Conservation (phyloP, 2,888 invertebrate genomes). For the Digitonthophagus gazella region DNA sequence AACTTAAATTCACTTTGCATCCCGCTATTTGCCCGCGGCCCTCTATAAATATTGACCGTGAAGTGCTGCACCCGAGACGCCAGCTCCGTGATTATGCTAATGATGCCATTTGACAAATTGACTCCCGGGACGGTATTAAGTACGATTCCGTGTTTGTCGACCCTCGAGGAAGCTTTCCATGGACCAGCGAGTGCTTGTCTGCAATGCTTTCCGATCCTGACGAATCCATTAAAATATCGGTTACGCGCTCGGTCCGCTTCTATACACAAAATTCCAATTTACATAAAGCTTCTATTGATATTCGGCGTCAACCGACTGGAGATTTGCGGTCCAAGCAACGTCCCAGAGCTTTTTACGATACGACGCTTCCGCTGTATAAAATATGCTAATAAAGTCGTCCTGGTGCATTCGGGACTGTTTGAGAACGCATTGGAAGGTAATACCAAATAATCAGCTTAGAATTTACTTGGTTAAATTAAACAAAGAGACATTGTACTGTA, state of each 20-base stretch:
- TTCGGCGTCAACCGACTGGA: background rate
- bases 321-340: background rate
- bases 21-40: conserved; percentile 1
- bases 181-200: conserved; percentile 16
- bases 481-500: no score
- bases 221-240: conserved; percentile 29
- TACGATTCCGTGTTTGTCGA: conserved; percentile 27
- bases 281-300: conserved; percentile 22
- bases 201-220: conserved; percentile 19
- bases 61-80: conserved; percentile 21
- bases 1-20: background rate
- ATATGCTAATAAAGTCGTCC: background rate
- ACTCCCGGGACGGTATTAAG: conserved; percentile 28
- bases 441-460: background rate
- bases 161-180: conserved; percentile 3
- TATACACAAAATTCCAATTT: conserved; percentile 25
- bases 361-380: background rate
- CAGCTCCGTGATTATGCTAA: conserved; percentile 31
- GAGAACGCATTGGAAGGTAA: background rate
- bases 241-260: conserved; percentile 20
- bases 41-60: conserved; percentile 28
- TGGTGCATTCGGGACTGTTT: background rate
- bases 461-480: background rate
- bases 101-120: conserved; percentile 33
- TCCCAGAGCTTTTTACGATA: background rate